phyloP scores from a whole-genome alignment of 2,888 invertebrate species.

The Epirrhoe tristata region DNA sequence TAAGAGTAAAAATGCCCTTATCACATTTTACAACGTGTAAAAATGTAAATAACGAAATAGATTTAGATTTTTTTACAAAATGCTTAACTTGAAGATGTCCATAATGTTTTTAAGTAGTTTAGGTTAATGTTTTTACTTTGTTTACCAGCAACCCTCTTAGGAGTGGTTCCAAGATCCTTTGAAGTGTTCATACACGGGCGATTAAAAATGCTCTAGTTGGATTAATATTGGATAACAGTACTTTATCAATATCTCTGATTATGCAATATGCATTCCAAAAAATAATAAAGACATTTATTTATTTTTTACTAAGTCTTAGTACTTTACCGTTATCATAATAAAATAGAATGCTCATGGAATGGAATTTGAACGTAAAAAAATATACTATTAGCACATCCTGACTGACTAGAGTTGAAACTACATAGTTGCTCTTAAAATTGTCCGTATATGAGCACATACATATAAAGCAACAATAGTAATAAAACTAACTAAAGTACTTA shows the following conservation, averaged over 20 bases:
- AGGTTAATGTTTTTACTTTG: conserved; percentile 14
- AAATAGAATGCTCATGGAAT: too few species aligned
- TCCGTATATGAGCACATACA: conserved; percentile 3
- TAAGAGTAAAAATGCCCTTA: background rate
- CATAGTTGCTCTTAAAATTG: background rate
- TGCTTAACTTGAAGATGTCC: conserved; percentile 51
- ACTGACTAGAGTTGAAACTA: background rate
- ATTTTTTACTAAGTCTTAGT: too few species aligned
- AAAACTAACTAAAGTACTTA: conserved; percentile 27
- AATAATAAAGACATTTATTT: too few species aligned
- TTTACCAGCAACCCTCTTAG: conserved; percentile 10
- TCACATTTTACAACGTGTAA: conserved; percentile 40
- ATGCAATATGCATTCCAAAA: too few species aligned
- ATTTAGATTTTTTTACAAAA: conserved; percentile 71
- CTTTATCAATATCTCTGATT: too few species aligned
- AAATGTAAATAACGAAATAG: conserved; percentile 77
- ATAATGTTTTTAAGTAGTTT: conserved; percentile 24
- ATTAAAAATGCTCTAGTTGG: background rate
- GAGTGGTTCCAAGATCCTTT: conserved; percentile 9
- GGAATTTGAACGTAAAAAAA: too few species aligned
- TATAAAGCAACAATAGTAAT: conserved; percentile 20
- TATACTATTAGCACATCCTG: too few species aligned
- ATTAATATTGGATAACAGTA: background rate
- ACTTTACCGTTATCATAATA: too few species aligned
- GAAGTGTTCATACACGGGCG: background rate